Percentiles rank a stretch among this genome's conserved stretches.
phyloP scores from a whole-genome alignment of 1,140 invertebrate species.

The Forficula auricularia region DNA sequence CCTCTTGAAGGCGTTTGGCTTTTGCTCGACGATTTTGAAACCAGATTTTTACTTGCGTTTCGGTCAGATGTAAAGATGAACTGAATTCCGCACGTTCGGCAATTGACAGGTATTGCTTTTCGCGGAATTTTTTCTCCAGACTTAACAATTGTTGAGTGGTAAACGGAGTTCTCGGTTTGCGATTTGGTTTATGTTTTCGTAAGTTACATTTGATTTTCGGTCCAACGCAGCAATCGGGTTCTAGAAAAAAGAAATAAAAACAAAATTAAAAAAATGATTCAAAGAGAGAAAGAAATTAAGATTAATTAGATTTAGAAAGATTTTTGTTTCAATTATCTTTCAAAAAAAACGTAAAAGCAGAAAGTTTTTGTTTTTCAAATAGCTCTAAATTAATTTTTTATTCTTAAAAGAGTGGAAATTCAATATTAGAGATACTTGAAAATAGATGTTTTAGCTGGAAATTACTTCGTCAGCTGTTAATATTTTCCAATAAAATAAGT shows the following conservation, averaged over 20 bases:
- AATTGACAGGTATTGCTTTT: constrained; percentile 92
- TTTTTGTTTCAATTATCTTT: too few relatives aligned
- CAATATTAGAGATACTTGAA: too few relatives aligned
- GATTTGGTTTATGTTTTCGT: constrained; percentile 86
- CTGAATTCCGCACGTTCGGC: constrained; percentile 94
- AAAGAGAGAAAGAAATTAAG: too few relatives aligned
- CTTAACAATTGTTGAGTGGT: constrained; percentile 87
- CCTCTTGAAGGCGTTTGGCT: constrained; percentile 84
- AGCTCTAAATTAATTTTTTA: too few relatives aligned
- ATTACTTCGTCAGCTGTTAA: too few relatives aligned
- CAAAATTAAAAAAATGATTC: too few relatives aligned
- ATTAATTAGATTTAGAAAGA: too few relatives aligned
- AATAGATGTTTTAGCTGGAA: too few relatives aligned
- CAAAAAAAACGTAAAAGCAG: too few relatives aligned
- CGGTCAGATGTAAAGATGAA: constrained; percentile 77
- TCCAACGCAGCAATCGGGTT: background rate
- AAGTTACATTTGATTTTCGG: constrained; percentile 67
- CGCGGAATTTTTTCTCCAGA: constrained; percentile 87
- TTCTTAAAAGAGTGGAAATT: too few relatives aligned
- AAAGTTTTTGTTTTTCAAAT: too few relatives aligned
- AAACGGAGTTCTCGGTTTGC: constrained; percentile 93
- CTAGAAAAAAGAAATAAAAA: background rate
- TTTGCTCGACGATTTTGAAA: constrained; percentile 93
- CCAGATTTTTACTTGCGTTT: constrained; percentile 96
- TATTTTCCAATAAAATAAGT: too few relatives aligned